phyloP scores from a whole-genome alignment of 2,888 invertebrate genomes.

The Tanytarsus gracilentus region DNA sequence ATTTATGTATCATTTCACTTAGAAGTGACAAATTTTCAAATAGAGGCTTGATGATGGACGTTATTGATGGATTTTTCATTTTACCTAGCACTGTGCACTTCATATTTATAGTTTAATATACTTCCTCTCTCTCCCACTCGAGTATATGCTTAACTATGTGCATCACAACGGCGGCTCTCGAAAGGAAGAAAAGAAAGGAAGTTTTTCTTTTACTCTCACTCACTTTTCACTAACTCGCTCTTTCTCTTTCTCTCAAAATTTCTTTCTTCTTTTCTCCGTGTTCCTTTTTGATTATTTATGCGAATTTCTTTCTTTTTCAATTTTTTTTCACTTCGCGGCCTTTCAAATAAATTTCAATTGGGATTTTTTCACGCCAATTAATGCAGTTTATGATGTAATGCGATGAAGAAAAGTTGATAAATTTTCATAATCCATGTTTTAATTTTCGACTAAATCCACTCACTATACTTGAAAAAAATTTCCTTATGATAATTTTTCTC shows the following conservation, averaged over 20 bases:
- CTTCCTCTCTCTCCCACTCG: neutral
- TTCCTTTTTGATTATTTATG: constrained; percentile 24
- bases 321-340: neutral
- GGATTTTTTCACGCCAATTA: neutral
- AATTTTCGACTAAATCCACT: neutral
- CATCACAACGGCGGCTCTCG: constrained; percentile 9
- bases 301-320: constrained; percentile 24
- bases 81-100: neutral
- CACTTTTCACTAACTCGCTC: neutral
- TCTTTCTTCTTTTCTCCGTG: neutral
- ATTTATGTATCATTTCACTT: constrained; percentile 2
- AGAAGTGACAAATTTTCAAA: neutral
- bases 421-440: constrained; percentile 21
- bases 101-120: neutral
- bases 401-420: neutral
- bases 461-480: constrained; percentile 1
- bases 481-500: constrained; percentile 7
- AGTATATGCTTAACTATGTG: neutral
- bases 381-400: constrained; percentile 12
- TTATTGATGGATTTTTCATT: too few relatives aligned
- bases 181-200: constrained; percentile 17
- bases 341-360: constrained; percentile 11
- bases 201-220: constrained; percentile 18
- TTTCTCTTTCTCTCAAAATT: neutral
- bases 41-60: too few relatives aligned